phyloP scores from a whole-genome alignment of 2,113 vertebrate species.

The Chroicocephalus ridibundus region DNA sequence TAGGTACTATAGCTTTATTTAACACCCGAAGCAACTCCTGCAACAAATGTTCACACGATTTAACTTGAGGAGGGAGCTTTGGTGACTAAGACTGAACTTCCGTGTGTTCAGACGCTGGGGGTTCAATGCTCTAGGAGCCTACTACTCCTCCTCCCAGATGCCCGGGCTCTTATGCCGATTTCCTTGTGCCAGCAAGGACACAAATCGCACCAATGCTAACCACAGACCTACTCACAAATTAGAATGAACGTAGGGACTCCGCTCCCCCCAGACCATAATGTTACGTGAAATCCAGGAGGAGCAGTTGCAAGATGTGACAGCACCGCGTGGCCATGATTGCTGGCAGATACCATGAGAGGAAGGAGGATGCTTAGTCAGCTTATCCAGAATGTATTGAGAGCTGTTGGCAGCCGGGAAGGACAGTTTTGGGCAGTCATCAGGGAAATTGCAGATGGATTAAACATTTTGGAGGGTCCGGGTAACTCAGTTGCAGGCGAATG shows the following conservation, averaged over 20 bases:
- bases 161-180: not conserved
- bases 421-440: not conserved
- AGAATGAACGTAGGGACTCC: not conserved
- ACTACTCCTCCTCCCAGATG: not conserved
- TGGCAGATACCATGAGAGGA: not conserved
- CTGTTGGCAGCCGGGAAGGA: not conserved
- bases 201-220: not conserved
- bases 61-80: not conserved
- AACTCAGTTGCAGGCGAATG: not conserved
- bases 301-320: not conserved
- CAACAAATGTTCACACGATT: not conserved
- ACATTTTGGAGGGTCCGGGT: not conserved
- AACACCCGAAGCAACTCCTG: not conserved
- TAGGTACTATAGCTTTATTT: not conserved
- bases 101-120: not conserved
- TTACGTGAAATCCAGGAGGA: not conserved
- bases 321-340: not conserved
- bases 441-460: not conserved
- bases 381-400: not conserved
- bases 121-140: not conserved
- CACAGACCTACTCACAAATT: not conserved
- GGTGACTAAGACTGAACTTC: not conserved
- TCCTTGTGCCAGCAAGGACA: not conserved
- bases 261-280: not conserved
- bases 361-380: constrained; percentile 26